Evolutionary conservation across 2,888 invertebrate species (phyloP).

Genomic region (Oxycera nigricornis): DNA sequence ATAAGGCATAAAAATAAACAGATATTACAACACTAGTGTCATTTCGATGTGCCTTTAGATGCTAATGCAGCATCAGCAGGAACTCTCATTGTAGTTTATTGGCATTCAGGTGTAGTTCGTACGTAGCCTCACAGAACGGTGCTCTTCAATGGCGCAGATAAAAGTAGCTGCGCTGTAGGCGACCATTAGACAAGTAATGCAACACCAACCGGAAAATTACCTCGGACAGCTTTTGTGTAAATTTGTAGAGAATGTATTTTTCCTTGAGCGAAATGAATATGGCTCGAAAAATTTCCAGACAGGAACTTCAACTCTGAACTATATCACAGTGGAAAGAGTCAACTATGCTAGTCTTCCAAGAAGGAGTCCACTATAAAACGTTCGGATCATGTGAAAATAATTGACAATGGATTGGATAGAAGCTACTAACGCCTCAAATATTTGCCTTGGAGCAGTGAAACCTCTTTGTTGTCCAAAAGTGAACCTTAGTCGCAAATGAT

Average conservation of each 20-base stretch:
- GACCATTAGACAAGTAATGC: conserved; percentile 25
- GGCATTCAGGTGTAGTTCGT: conserved; percentile 14
- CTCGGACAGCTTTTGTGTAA: conserved; percentile 30
- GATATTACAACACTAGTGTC: neutral
- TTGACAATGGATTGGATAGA: conserved; percentile 4
- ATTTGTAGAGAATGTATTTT: conserved; percentile 11
- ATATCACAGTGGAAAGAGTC: neutral
- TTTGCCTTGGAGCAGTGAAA: too few species aligned
- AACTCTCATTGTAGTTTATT: conserved; percentile 26
- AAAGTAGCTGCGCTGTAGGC: conserved; percentile 1
- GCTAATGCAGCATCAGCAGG: conserved; percentile 35
- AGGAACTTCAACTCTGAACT: conserved; percentile 12
- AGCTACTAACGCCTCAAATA: too few species aligned
- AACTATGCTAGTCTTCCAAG: neutral
- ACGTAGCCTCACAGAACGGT: neutral
- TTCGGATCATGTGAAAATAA: conserved; percentile 12
- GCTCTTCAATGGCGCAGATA: neutral
- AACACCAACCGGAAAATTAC: conserved; percentile 36
- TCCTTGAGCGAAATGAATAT: neutral
- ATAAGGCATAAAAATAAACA: conserved; percentile 2
- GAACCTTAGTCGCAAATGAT: too few species aligned
- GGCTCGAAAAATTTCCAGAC: conserved; percentile 7
- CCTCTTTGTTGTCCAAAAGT: too few species aligned
- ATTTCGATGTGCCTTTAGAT: conserved; percentile 25
- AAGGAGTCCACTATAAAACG: conserved; percentile 1